Percentiles rank a stretch among this genome's conserved stretches.
Evolutionary conservation across 2,888 invertebrate species (phyloP).

Genomic region (Epinotia brunnichana): DNA sequence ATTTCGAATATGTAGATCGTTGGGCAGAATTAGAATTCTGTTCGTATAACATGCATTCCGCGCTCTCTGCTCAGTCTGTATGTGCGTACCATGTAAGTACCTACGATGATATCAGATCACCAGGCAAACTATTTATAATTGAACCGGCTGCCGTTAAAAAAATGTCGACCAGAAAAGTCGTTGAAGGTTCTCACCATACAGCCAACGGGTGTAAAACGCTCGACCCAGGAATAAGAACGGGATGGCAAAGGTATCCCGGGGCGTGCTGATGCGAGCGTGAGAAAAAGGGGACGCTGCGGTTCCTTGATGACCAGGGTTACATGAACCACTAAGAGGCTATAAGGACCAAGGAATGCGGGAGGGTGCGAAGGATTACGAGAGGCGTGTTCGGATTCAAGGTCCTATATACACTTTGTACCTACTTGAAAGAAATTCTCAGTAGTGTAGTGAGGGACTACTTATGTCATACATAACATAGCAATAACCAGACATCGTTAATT

Average conservation of each 20-base stretch:
- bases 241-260: conserved; percentile 63
- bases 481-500: neutral
- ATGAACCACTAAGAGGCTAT: conserved; percentile 54
- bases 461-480: neutral
- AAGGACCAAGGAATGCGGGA: conserved; percentile 36
- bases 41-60: neutral
- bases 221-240: conserved; percentile 66
- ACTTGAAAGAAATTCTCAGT: neutral
- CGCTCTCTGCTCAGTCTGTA: neutral
- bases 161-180: conserved; percentile 38
- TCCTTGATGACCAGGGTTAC: conserved; percentile 70
- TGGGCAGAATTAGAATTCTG: too few relatives aligned
- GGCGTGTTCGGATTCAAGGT: conserved; percentile 32
- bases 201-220: conserved; percentile 59
- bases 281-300: conserved; percentile 78
- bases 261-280: conserved; percentile 77
- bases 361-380: conserved; percentile 18
- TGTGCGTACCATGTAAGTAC: neutral
- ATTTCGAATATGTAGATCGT: too few relatives aligned
- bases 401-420: conserved; percentile 1
- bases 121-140: conserved; percentile 37
- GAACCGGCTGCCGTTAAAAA: conserved; percentile 34
- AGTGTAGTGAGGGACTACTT: neutral
- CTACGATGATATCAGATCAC: conserved; percentile 1
- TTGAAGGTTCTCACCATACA: conserved; percentile 57